These are phyloP conservation scores for Neodon shergylaensis DNA, from an alignment of 2,113 vertebrate genomes.

Conservation along the genomic window DNA sequence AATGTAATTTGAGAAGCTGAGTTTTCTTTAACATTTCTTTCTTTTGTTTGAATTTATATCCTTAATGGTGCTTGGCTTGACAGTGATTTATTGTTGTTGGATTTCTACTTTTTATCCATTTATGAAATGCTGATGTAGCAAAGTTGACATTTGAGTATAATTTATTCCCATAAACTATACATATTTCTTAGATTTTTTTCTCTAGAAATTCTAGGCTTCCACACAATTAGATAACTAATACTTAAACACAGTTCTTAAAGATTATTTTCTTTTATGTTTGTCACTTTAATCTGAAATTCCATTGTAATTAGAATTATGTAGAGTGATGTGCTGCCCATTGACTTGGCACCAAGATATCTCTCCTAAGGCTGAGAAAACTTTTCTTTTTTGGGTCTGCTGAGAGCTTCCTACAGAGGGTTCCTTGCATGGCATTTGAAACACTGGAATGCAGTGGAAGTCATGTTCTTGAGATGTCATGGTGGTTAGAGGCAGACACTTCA, in stretches of 20 bases:
- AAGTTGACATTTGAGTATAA: constrained; percentile 50
- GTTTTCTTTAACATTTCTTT: constrained; percentile 24
- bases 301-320: neutral
- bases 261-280: constrained; percentile 27
- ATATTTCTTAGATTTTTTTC: constrained; percentile 5
- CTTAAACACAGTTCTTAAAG: neutral
- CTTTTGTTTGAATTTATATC: constrained; percentile 8
- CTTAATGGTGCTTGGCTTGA: neutral
- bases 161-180: neutral
- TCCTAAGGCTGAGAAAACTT: neutral
- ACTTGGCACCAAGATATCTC: neutral
- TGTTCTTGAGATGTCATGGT: neutral
- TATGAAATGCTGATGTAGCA: neutral
- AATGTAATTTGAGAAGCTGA: neutral
- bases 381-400: neutral
- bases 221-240: neutral
- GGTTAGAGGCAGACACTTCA: neutral
- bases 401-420: neutral
- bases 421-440: neutral
- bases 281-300: neutral
- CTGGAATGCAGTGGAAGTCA: neutral
- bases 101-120: neutral
- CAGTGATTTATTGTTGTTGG: neutral
- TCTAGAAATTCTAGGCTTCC: neutral
- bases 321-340: neutral